Conservation (phyloP, 2,113 vertebrate species). For the Condylura cristata region DNA sequence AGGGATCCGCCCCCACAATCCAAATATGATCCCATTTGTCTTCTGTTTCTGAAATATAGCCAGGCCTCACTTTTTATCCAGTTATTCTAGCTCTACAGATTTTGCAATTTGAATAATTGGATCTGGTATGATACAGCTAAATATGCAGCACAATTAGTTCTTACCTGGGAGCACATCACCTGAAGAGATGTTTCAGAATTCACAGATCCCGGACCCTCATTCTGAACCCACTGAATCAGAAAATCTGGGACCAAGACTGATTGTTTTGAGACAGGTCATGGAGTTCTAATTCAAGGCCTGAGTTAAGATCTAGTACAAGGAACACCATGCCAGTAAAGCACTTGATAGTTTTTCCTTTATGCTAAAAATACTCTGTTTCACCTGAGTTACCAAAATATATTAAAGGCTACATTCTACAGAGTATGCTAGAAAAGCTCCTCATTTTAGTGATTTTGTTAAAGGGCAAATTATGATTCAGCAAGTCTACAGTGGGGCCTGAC, state of each 20-base stretch:
- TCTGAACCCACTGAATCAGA: not conserved
- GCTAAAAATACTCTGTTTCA: constrained; percentile 2
- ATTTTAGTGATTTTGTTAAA: not conserved
- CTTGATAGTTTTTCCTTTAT: not conserved
- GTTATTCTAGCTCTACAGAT: not conserved
- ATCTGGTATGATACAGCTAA: not conserved
- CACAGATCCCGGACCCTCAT: not conserved
- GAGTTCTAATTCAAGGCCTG: not conserved
- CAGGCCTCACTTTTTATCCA: not conserved
- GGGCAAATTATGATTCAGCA: not conserved
- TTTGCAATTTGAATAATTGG: not conserved
- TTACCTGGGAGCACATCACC: not conserved
- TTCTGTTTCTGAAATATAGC: constrained; percentile 22
- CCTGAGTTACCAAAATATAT: not conserved
- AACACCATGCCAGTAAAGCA: not conserved
- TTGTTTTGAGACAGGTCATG: not conserved
- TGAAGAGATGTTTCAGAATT: not conserved
- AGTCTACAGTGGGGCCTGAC: not conserved
- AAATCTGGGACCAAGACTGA: not conserved
- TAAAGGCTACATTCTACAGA: not conserved
- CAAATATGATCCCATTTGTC: not conserved
- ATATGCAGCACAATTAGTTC: not conserved
- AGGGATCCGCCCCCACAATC: not conserved
- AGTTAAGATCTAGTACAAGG: not conserved
- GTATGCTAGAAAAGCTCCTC: not conserved